Conservation (phyloP, 2,113 vertebrate genomes). For the Neolamprologus modestus region DNA sequence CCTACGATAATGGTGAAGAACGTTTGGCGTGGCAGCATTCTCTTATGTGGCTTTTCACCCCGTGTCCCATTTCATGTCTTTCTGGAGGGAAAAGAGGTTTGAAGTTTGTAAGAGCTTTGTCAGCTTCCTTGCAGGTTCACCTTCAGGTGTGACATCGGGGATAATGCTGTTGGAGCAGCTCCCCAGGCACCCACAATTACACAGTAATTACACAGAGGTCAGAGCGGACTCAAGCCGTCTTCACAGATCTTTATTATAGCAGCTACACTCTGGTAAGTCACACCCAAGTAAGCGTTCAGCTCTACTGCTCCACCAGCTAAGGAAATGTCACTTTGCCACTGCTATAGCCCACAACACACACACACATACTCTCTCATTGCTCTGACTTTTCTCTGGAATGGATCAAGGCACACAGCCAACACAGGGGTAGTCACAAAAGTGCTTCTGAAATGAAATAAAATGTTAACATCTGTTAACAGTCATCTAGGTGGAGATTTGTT, state of each 20-base stretch:
- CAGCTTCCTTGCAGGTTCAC: not conserved
- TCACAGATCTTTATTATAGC: constrained; percentile 24
- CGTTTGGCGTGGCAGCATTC: not conserved
- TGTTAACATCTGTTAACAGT: not conserved
- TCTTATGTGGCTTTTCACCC: not conserved
- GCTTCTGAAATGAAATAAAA: not conserved
- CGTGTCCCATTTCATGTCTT: not conserved
- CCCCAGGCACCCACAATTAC: not conserved
- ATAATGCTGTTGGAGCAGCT: not conserved
- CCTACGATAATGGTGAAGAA: not conserved
- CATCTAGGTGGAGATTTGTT: not conserved
- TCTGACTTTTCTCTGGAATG: not conserved
- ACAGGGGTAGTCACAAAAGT: not conserved
- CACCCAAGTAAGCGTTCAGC: constrained; percentile 9
- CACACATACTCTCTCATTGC: not conserved
- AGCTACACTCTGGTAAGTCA: not conserved
- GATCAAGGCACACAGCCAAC: not conserved
- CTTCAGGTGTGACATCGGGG: not conserved
- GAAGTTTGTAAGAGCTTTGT: not conserved
- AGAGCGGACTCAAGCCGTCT: not conserved
- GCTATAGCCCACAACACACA: not conserved
- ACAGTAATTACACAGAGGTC: not conserved
- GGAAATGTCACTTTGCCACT: constrained; percentile 11
- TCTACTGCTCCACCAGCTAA: constrained; percentile 5
- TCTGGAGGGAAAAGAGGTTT: not conserved